Base-by-base conservation (phyloP, 2,113 vertebrate species). In the Callorhinus ursinus region DNA sequence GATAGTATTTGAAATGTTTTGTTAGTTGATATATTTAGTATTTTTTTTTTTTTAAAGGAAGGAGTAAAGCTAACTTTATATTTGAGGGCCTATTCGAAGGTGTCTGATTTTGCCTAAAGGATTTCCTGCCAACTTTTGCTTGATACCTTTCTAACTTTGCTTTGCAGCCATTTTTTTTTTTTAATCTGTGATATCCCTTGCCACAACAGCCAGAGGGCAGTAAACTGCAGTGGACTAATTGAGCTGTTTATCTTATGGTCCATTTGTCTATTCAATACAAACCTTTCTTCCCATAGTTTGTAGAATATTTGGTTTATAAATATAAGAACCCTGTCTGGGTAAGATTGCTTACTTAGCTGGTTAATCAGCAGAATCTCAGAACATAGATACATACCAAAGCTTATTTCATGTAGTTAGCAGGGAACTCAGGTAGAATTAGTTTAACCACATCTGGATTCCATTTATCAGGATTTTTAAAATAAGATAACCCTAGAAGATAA, bases 391-490 rank as follows among this genome's bases (percentile, higher is more conserved):
- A 14, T 96, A 91, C 95, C n/a, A 9, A 92, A 97, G 94, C 0
- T 1, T 86, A 36, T 96, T 98, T 85, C 49, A 22, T 21, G 31
- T 97, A 98, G 94, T 98, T 98, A 98, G 93, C 90, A 84, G 5
- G 67, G 88, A 79, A 89, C 39, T 98, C 85, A 98, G 98, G 84
- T 95, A 98, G 98, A 98, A 98, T 98, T 96, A 81, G 19, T 72
- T 80, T 79, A 61, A 86, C 15, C 15, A 49, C 71, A 69, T 72
- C 31, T 86, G 5, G 7, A 88, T 97, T 97, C 81, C 53, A 16
- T 57, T 95, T 69, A 93, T 91, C 26, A 98, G 22, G 96, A 98
- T 98, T 98, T 98, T 97, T 31, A 98, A 98, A 97, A 97, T 83
- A 92, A 88, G 96, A 95, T 98, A 98, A 93, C 97, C 94, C 97